A percentile compares a stretch with the other conserved stretches of the same genome.
phyloP scores from a whole-genome alignment of 2,113 vertebrate genomes.

The Thermophis baileyi region DNA sequence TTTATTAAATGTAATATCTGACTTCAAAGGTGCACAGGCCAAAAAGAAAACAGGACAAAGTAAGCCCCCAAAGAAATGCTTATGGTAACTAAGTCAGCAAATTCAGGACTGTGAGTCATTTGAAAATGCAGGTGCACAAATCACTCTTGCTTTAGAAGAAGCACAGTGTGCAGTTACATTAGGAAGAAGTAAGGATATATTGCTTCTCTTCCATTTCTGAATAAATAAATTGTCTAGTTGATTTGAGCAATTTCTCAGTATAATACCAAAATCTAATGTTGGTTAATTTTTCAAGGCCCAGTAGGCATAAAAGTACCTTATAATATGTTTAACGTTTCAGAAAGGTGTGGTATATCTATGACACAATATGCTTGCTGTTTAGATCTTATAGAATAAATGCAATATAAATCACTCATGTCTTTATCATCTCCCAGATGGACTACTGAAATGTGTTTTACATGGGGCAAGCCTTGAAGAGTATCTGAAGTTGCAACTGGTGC shows the following conservation, averaged over 20 bases:
- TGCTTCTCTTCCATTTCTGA: background rate
- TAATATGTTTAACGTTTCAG: background rate
- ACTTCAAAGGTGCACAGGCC: background rate
- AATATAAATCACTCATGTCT: background rate
- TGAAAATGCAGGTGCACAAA: slow-evolving; percentile 16
- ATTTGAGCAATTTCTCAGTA: background rate
- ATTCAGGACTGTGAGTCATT: slow-evolving; percentile 23
- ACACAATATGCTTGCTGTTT: background rate
- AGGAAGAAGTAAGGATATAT: background rate
- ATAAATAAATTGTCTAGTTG: background rate
- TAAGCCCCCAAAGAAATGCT: slow-evolving; percentile 15
- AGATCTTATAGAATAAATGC: background rate
- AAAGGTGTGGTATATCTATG: background rate
- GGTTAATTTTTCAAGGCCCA: background rate
- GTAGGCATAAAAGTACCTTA: background rate
- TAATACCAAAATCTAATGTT: background rate
- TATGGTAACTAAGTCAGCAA: background rate
- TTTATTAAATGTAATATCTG: slow-evolving; percentile 27
- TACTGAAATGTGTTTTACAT: background rate
- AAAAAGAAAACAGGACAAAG: slow-evolving; percentile 22
- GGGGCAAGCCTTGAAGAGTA: background rate
- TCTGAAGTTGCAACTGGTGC: background rate
- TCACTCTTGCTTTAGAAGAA: background rate
- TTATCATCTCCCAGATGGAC: background rate
- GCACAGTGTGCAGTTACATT: background rate